phyloP scores from a whole-genome alignment of 2,113 vertebrate species.

The Dromaius novaehollandiae region DNA sequence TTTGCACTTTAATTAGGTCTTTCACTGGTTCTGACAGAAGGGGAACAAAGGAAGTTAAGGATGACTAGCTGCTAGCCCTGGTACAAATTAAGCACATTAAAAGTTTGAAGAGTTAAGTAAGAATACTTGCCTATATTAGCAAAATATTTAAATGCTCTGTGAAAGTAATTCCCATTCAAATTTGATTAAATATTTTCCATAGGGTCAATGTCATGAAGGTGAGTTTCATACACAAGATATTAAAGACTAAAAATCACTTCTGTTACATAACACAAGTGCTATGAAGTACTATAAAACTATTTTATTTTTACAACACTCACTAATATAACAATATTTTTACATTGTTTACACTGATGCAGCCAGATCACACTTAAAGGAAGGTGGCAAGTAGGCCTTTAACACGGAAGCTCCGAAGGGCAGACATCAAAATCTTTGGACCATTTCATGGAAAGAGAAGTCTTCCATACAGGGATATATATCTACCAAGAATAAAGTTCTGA shows the following conservation, averaged over 20 bases:
- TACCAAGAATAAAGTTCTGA: neutral
- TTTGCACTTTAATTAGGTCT: neutral
- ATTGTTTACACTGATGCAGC: neutral
- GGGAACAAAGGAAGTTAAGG: neutral
- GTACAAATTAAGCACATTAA: neutral
- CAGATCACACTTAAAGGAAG: neutral
- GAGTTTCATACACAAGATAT: neutral
- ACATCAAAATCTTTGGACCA: neutral
- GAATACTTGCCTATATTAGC: neutral
- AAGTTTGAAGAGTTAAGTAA: neutral
- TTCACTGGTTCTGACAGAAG: neutral
- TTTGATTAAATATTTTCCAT: neutral
- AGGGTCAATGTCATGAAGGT: neutral
- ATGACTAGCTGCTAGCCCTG: neutral
- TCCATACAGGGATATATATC: accelerated
- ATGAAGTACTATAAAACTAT: neutral
- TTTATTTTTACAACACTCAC: neutral
- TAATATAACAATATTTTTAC: neutral
- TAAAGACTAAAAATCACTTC: neutral
- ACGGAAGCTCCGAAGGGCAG: neutral
- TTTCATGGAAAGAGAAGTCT: neutral
- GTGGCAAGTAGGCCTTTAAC: neutral
- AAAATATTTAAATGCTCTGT: neutral
- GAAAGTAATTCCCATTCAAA: neutral
- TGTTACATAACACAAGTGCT: neutral